Percentiles rank a stretch among this genome's conserved stretches.
Conservation (phyloP, 2,113 vertebrate species). For the Canis aureus region DNA sequence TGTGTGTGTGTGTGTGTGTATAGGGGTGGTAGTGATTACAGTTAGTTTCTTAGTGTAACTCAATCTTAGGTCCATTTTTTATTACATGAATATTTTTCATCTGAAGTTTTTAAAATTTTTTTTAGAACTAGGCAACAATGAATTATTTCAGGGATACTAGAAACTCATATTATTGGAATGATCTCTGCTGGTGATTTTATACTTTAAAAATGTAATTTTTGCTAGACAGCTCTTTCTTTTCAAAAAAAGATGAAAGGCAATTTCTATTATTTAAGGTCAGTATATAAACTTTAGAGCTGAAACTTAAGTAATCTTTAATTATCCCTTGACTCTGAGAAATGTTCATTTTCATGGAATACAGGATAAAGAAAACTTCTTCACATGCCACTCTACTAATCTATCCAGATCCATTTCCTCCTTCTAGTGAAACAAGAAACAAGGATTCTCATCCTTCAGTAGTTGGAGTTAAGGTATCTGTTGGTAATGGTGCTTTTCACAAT, state of each 20-base stretch:
- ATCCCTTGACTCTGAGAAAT: not conserved
- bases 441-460: not conserved
- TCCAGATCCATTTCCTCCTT: not conserved
- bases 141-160: not conserved
- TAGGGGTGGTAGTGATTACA: not conserved
- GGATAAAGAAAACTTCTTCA: not conserved
- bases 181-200: not conserved
- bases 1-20: not conserved
- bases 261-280: not conserved
- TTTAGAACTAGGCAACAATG: not conserved
- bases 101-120: not conserved
- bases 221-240: not conserved
- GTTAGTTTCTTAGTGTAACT: not conserved
- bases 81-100: not conserved
- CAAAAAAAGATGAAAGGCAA: not conserved
- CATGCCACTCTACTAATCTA: not conserved
- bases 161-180: not conserved
- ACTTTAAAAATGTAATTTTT: not conserved
- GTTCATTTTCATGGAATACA: not conserved
- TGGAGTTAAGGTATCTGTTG: not conserved
- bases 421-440: not conserved
- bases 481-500: not conserved
- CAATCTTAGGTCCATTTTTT: not conserved
- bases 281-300: not conserved
- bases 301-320: slow-evolving; percentile 6